These are phyloP conservation scores for Telmatochromis bifrenatus DNA, from an alignment of 2,113 vertebrate genomes.

Conservation along the genomic window DNA sequence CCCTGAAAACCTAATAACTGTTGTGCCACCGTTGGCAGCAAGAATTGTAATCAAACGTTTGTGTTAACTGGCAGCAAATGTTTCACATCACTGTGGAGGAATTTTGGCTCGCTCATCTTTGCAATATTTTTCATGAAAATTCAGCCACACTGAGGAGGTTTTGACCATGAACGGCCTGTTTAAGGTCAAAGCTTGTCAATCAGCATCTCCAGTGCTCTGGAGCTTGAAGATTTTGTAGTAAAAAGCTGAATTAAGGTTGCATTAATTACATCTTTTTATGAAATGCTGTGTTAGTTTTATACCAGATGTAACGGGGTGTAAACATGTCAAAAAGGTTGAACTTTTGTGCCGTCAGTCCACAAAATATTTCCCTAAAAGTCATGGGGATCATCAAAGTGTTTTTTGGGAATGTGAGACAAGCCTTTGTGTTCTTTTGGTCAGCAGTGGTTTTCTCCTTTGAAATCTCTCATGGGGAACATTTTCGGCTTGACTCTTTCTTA, in stretches of 20 bases:
- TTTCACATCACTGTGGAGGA: not conserved
- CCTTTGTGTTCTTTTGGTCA: not conserved
- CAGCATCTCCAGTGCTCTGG: not conserved
- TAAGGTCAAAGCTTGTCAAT: not conserved
- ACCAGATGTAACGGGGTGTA: accelerated
- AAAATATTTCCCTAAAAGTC: not conserved
- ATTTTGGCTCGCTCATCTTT: not conserved
- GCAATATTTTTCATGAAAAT: not conserved
- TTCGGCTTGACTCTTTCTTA: not conserved
- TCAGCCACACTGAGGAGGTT: not conserved
- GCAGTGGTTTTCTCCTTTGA: not conserved
- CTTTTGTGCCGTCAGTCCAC: not conserved
- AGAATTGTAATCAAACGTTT: not conserved
- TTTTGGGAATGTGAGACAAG: accelerated
- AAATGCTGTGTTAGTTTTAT: not conserved
- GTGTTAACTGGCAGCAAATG: not conserved
- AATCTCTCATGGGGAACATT: not conserved
- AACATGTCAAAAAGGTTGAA: not conserved
- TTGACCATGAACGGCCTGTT: not conserved
- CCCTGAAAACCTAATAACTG: not conserved
- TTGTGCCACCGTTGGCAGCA: not conserved
- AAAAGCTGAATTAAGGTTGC: not conserved
- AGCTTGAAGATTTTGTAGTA: not conserved
- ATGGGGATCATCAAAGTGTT: not conserved
- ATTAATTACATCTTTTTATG: not conserved